These are phyloP conservation scores for Raja brachyura DNA, from an alignment of 2,113 vertebrate genomes.

Conservation along the genomic window DNA sequence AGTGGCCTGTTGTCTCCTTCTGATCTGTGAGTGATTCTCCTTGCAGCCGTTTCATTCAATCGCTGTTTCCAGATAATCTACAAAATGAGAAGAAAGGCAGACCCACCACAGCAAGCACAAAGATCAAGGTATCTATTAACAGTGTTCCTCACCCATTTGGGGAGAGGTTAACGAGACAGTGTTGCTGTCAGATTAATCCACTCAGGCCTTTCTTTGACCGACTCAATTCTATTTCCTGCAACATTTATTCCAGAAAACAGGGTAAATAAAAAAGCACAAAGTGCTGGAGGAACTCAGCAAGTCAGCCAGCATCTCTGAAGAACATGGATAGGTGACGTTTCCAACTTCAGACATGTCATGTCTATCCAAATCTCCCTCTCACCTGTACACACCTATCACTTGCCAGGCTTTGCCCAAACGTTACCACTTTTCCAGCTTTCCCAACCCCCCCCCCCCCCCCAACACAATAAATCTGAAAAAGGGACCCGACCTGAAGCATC, in stretches of 20 bases:
- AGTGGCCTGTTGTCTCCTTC: neutral
- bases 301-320: no score
- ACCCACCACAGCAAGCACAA: constrained; percentile 76
- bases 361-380: no score
- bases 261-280: neutral
- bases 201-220: neutral
- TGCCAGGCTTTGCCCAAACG: no score
- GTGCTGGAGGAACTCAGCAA: no score
- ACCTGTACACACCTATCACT: no score
- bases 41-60: constrained; percentile 70
- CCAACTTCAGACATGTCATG: no score
- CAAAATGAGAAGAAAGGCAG: constrained; percentile 85
- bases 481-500: no score
- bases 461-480: no score
- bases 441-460: no score
- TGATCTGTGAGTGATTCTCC: neutral
- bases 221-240: neutral
- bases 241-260: neutral
- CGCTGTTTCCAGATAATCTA: constrained; percentile 88
- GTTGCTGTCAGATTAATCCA: neutral
- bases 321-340: no score
- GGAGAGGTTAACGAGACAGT: neutral
- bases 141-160: neutral
- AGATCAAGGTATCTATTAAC: constrained; percentile 76
- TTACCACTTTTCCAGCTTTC: no score